phyloP scores from a whole-genome alignment of 2,113 vertebrate genomes.

The Speoplatyrhinus poulsoni region DNA sequence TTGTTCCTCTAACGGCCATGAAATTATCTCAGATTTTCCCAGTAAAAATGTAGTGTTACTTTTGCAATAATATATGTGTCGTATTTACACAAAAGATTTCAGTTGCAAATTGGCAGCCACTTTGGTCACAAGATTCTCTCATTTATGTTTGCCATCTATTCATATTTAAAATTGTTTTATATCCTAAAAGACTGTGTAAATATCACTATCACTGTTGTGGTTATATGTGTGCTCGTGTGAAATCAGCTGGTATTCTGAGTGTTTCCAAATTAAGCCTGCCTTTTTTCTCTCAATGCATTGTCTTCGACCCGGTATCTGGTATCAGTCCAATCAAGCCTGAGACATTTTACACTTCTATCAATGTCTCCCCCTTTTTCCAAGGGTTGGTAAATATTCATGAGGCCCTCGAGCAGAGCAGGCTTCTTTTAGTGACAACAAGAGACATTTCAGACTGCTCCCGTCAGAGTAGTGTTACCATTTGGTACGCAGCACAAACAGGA shows the following conservation, averaged over 20 bases:
- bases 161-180: not conserved
- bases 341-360: conserved; percentile 39
- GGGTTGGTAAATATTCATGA: conserved; percentile 62
- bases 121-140: not conserved
- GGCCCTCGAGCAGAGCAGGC: conserved; percentile 36
- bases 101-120: not conserved
- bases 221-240: too few species aligned
- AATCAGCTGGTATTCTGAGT: too few species aligned
- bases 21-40: too few species aligned
- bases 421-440: conserved; percentile 41
- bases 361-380: conserved; percentile 41
- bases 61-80: too few species aligned
- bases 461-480: conserved; percentile 31
- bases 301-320: too few species aligned
- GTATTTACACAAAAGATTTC: too few species aligned
- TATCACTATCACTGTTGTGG: too few species aligned
- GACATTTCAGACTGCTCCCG: conserved; percentile 46
- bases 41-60: too few species aligned
- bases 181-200: too few species aligned
- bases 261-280: too few species aligned
- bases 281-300: too few species aligned
- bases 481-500: conserved; percentile 15
- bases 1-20: too few species aligned
- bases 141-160: not conserved
- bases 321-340: not conserved